These are phyloP conservation scores for Acanthaster planci DNA, from an alignment of 35 echinoderm and acorn worm species.

Conservation along the genomic window DNA sequence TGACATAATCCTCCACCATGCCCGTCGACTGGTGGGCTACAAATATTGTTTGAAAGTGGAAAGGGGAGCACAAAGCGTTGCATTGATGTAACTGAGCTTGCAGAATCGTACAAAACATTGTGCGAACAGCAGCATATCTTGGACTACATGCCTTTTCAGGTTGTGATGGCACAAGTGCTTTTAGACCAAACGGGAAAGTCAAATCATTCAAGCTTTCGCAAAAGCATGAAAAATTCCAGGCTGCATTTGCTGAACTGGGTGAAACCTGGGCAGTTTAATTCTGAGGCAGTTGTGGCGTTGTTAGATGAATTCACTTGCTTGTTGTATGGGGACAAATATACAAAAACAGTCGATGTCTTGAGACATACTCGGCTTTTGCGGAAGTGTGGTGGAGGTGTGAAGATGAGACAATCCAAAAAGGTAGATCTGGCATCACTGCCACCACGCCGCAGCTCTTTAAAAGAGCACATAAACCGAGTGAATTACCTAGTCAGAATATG, in stretches of 20 bases:
- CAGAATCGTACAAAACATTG: background rate
- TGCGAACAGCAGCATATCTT: conserved; percentile 46
- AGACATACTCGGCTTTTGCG: no score
- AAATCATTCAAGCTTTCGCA: conserved; percentile 49
- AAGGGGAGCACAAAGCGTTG: conserved; percentile 13
- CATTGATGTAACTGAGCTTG: conserved; percentile 38
- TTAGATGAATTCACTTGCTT: conserved; percentile 67
- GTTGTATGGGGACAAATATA: no score
- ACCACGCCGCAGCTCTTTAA: no score
- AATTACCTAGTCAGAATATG: no score
- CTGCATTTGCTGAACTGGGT: conserved; percentile 12
- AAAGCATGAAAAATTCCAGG: background rate
- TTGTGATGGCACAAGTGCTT: conserved; percentile 55
- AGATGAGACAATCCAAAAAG: no score
- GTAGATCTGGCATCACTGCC: no score
- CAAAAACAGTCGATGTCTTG: no score
- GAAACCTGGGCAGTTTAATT: conserved; percentile 52
- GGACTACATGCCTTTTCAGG: conserved; percentile 53
- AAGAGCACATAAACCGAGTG: no score
- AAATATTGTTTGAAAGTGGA: conserved; percentile 43
- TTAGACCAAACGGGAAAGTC: conserved; percentile 62
- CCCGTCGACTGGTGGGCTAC: conserved; percentile 19
- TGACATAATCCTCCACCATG: conserved; percentile 61
- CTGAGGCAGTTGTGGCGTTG: background rate
- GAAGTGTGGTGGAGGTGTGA: no score